Evolutionary conservation across 1,140 invertebrate species (phyloP).

Genomic region (Calliphora vicina): DNA sequence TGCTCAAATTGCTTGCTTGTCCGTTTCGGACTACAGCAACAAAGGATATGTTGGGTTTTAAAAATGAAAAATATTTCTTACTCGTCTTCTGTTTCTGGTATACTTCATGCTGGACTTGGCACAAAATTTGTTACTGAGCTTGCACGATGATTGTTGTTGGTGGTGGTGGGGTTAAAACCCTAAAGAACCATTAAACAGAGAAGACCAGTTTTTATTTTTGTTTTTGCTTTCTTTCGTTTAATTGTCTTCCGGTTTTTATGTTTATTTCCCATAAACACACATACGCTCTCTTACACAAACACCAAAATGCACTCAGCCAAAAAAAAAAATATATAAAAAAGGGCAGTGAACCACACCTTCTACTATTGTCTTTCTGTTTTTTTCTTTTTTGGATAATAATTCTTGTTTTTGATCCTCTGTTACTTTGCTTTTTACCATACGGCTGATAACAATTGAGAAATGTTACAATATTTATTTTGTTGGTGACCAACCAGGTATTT

Average conservation of each 20-base stretch:
- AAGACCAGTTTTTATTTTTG: background rate
- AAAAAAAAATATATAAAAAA: background rate
- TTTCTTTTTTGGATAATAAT: background rate
- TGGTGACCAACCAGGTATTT: background rate
- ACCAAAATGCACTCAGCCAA: background rate
- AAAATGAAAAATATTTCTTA: no score
- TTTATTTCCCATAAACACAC: background rate
- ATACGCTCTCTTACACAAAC: background rate
- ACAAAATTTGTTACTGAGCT: background rate
- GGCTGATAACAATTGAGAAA: background rate
- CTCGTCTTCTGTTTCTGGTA: background rate
- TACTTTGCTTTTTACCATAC: no score
- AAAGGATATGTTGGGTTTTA: no score
- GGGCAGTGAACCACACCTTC: background rate
- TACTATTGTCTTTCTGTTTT: background rate
- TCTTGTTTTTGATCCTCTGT: background rate
- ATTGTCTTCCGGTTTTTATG: background rate
- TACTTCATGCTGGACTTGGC: background rate
- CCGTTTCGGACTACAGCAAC: no score
- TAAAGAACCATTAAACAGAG: background rate
- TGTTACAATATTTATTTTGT: background rate
- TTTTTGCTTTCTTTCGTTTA: background rate
- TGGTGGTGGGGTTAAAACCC: background rate
- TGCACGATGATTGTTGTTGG: no score
- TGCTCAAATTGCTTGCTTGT: no score